Conservation (phyloP, 2,797 vertebrate species). For the Gymnoscopelus braueri region DNA sequence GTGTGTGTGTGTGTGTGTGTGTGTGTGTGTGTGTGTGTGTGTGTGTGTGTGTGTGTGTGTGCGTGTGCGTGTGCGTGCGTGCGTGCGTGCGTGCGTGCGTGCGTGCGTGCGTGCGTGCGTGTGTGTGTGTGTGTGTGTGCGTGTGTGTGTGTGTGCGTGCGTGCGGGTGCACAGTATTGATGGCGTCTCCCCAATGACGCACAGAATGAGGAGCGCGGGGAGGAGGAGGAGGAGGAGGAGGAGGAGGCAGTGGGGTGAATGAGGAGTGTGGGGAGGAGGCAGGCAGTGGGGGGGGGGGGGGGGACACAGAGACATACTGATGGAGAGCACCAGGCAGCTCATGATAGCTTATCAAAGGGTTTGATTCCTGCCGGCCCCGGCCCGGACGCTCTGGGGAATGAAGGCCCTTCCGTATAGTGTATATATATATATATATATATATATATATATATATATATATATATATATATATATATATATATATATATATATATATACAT, state of each 20-base stretch:
- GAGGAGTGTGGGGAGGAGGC: slow-evolving; percentile 9
- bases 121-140: no score
- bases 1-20: no score
- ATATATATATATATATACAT: no score
- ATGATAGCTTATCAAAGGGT: slow-evolving; percentile 71
- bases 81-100: no score
- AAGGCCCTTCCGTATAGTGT: slow-evolving; percentile 33
- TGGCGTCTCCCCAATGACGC: slow-evolving; percentile 35
- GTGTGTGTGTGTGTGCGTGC: no score
- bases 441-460: no score
- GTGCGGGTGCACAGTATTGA: slow-evolving; percentile 46
- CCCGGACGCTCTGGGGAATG: slow-evolving; percentile 55
- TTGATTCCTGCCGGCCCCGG: slow-evolving; percentile 41
- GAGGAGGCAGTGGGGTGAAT: slow-evolving; percentile 36
- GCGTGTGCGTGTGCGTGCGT: no score
- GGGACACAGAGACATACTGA: slow-evolving; percentile 49
- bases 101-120: no score
- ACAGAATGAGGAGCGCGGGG: slow-evolving; percentile 22
- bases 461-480: no score
- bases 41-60: no score
- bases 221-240: slow-evolving; percentile 31
- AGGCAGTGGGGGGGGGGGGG: slow-evolving; percentile 36
- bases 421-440: no score
- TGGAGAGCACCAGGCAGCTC: slow-evolving; percentile 64
- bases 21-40: neutral